Conservation (phyloP, 2,113 vertebrate genomes). For the Spilogale gracilis region DNA sequence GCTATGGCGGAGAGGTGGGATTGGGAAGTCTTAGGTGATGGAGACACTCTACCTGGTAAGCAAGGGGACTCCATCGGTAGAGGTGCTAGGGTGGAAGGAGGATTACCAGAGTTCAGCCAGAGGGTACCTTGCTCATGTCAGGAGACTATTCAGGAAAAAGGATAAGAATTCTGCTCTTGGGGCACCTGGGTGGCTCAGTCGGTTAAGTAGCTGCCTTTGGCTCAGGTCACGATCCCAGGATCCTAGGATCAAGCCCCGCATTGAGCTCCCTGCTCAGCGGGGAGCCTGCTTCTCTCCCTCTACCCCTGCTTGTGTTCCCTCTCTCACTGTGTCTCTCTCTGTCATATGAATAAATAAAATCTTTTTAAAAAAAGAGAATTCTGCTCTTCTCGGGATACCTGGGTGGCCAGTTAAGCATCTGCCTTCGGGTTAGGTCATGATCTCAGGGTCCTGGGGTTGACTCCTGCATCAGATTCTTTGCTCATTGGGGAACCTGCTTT, state of each 20-base stretch:
- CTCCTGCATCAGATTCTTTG: neutral
- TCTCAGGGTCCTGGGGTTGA: neutral
- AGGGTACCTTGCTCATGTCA: neutral
- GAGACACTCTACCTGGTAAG: neutral
- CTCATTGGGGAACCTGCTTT: neutral
- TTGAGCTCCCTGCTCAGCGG: no score
- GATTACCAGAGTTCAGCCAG: neutral
- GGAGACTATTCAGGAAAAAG: neutral
- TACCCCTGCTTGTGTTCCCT: no score
- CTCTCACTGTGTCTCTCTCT: no score
- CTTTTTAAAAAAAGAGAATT: neutral
- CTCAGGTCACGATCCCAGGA: neutral
- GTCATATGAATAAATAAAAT: no score
- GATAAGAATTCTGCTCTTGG: neutral
- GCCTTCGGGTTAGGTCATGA: neutral
- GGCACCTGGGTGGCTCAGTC: neutral
- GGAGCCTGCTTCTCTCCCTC: no score
- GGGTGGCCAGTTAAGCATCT: neutral
- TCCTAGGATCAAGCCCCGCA: neutral
- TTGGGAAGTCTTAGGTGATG: neutral
- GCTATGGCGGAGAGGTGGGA: neutral
- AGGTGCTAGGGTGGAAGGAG: neutral
- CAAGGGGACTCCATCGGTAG: neutral
- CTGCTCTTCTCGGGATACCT: neutral
- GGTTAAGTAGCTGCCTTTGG: neutral